phyloP scores from a whole-genome alignment of 2,113 vertebrate species.

The Xenus cinereus region DNA sequence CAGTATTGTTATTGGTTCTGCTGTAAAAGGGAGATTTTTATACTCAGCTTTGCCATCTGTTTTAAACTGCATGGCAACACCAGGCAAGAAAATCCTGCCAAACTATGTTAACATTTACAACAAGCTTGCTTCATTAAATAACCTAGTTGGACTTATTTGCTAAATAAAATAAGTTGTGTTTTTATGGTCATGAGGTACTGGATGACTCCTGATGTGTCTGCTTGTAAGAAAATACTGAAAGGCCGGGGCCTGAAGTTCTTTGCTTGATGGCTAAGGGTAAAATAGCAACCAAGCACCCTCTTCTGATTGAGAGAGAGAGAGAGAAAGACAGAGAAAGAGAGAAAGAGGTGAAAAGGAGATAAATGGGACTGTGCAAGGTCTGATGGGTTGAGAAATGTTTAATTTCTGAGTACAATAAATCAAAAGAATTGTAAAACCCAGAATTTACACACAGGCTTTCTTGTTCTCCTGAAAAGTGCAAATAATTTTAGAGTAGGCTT shows the following conservation, averaged over 20 bases:
- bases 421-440: neutral
- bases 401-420: neutral
- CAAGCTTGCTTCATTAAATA: slow-evolving; percentile 23
- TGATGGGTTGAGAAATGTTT: neutral
- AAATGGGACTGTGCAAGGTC: neutral
- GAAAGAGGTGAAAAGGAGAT: neutral
- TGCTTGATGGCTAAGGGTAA: neutral
- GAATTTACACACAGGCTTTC: neutral
- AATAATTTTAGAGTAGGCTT: neutral
- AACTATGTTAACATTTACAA: slow-evolving; percentile 37
- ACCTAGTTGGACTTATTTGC: slow-evolving; percentile 19
- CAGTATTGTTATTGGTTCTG: slow-evolving; percentile 36
- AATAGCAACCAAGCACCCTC: neutral
- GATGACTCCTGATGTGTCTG: neutral
- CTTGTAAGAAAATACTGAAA: neutral
- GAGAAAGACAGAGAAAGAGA: neutral
- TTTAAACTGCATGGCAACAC: slow-evolving; percentile 32
- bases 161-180: slow-evolving; percentile 41
- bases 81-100: slow-evolving; percentile 34
- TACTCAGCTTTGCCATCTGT: slow-evolving; percentile 28
- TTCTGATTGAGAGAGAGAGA: neutral
- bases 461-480: neutral
- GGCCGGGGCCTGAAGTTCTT: neutral
- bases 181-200: neutral
- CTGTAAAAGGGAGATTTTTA: slow-evolving; percentile 23